Conservation (phyloP, 2,113 vertebrate genomes). For the Atractosteus spatula region DNA sequence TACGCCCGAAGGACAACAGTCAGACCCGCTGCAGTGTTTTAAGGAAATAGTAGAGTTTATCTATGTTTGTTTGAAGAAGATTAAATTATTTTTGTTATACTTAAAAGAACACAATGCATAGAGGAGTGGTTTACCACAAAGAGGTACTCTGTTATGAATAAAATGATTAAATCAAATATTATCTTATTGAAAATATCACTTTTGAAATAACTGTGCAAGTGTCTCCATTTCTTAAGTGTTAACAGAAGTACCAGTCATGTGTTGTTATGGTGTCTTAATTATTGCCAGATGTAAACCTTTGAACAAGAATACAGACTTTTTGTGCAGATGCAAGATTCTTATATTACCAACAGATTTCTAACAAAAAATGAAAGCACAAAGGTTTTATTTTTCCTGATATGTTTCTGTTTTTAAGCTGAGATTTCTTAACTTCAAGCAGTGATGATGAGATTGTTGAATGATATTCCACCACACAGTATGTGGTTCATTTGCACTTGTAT, state of each 20-base stretch:
- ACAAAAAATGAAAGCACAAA: conserved; percentile 7
- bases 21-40: too few relatives aligned
- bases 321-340: background rate
- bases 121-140: too few relatives aligned
- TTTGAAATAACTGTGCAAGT: background rate
- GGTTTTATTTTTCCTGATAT: conserved; percentile 12
- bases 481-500: too few relatives aligned
- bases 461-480: too few relatives aligned
- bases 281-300: conserved; percentile 3
- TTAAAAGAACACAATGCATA: too few relatives aligned
- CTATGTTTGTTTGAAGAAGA: too few relatives aligned
- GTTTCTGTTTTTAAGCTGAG: background rate
- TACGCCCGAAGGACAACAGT: too few relatives aligned
- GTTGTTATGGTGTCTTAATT: conserved; percentile 10
- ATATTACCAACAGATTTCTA: conserved; percentile 12
- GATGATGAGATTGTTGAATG: conserved; percentile 5
- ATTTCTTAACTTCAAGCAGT: conserved; percentile 10
- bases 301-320: conserved; percentile 4
- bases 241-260: background rate
- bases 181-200: too few relatives aligned
- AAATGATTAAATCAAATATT: too few relatives aligned
- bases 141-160: too few relatives aligned
- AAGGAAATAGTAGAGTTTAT: too few relatives aligned
- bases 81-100: too few relatives aligned
- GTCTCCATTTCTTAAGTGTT: background rate